Evolutionary conservation across 92 coral and sea anemone species (phyloP).

Genomic region (Virgularia gustaviana): DNA sequence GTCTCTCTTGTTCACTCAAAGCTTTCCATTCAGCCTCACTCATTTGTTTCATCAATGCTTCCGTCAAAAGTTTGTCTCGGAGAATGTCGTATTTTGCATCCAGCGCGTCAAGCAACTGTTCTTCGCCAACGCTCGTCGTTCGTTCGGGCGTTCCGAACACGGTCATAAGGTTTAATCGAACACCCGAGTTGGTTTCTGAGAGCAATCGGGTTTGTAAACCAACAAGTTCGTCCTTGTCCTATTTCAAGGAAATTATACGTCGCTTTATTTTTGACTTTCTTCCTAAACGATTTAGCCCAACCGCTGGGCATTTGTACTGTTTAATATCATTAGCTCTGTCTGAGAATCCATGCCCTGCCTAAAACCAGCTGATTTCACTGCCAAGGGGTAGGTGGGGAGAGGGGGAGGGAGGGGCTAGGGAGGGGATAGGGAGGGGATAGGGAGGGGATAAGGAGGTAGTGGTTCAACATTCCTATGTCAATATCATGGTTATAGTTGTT

Average conservation of each 20-base stretch:
- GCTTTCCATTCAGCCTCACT: slow-evolving; percentile 91
- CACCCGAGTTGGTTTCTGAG: slow-evolving; percentile 55
- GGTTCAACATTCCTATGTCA: background rate
- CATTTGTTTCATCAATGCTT: slow-evolving; percentile 73
- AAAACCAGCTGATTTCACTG: too few relatives aligned
- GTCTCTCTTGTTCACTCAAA: slow-evolving; percentile 76
- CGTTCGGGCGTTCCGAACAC: slow-evolving; percentile 75
- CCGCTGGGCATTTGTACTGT: too few relatives aligned
- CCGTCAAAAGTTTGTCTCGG: slow-evolving; percentile 83
- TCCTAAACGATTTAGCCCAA: too few relatives aligned
- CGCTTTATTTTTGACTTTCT: too few relatives aligned
- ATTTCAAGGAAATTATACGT: background rate
- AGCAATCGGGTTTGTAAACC: slow-evolving; percentile 71
- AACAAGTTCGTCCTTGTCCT: slow-evolving; percentile 74
- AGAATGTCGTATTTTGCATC: slow-evolving; percentile 91
- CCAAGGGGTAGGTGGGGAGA: too few relatives aligned
- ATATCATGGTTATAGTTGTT: too few relatives aligned
- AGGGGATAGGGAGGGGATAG: too few relatives aligned
- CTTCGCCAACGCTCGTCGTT: slow-evolving; percentile 70
- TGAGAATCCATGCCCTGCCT: too few relatives aligned
- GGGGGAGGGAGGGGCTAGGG: too few relatives aligned
- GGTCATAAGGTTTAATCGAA: slow-evolving; percentile 61
- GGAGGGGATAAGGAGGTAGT: too few relatives aligned
- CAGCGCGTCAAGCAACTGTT: slow-evolving; percentile 82
- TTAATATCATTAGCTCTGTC: too few relatives aligned